Evolutionary conservation across 2,113 vertebrate species (phyloP).

Genomic region (Columba janthina): DNA sequence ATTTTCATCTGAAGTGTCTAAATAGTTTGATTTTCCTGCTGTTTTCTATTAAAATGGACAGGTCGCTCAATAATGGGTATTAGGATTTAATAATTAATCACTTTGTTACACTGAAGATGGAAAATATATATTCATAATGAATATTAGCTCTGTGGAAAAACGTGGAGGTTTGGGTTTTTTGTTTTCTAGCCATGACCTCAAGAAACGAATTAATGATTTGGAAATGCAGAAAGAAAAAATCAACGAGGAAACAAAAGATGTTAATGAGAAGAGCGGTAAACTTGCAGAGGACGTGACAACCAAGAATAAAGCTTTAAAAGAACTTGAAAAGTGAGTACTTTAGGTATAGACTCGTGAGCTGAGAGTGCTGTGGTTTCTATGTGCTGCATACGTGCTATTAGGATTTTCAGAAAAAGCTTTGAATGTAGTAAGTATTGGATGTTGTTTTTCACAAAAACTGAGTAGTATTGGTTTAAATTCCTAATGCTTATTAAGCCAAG

Average conservation of each 20-base stretch:
- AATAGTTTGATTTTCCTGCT: not conserved
- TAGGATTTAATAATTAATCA: not conserved
- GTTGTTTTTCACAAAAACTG: not conserved
- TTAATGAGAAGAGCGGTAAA: constrained; percentile 84
- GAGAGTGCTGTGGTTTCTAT: not conserved
- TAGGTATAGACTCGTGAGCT: not conserved
- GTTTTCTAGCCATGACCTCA: constrained; percentile 83
- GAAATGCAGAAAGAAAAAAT: constrained; percentile 87
- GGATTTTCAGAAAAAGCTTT: not conserved
- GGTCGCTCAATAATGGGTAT: not conserved
- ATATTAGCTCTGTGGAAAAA: not conserved
- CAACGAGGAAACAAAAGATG: constrained; percentile 85
- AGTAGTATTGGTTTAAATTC: not conserved
- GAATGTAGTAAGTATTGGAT: not conserved
- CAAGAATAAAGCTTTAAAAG: constrained; percentile 88
- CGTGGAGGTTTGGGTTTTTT: not conserved
- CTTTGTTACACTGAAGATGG: not conserved
- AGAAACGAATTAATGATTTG: constrained; percentile 81
- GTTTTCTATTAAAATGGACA: not conserved
- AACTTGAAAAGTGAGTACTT: constrained; percentile 87
- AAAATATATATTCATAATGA: not conserved
- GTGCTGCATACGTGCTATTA: not conserved
- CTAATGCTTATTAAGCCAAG: not conserved
- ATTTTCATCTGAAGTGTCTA: not conserved
- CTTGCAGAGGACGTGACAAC: constrained; percentile 84